phyloP scores from a whole-genome alignment of 1,140 invertebrate genomes.

The Euborellia annulipes region DNA sequence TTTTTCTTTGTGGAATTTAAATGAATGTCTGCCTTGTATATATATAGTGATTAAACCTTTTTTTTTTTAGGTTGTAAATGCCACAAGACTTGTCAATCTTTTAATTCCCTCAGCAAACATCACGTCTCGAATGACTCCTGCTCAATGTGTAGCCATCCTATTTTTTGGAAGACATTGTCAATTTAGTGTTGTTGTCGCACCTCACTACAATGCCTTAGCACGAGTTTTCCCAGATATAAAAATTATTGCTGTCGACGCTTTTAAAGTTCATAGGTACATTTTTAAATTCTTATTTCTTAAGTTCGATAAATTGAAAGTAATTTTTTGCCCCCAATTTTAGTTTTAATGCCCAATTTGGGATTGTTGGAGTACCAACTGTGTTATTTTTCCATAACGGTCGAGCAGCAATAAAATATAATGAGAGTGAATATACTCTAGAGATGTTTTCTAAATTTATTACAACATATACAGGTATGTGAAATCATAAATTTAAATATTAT shows the following conservation, averaged over 20 bases:
- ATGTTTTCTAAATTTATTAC: slow-evolving; percentile 68
- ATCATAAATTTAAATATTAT: neutral
- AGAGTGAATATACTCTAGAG: slow-evolving; percentile 61
- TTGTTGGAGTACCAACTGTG: slow-evolving; percentile 83
- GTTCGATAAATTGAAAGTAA: slow-evolving; percentile 1
- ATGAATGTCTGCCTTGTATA: no score
- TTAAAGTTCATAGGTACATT: slow-evolving; percentile 56
- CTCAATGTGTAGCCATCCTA: slow-evolving; percentile 63
- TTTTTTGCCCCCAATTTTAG: slow-evolving; percentile 26
- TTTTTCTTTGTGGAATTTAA: no score
- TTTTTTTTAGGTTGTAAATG: slow-evolving; percentile 34
- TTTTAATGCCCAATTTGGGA: slow-evolving; percentile 83
- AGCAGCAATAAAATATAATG: slow-evolving; percentile 73
- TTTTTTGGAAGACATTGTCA: slow-evolving; percentile 84
- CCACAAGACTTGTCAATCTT: slow-evolving; percentile 34
- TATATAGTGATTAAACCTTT: no score
- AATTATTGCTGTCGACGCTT: slow-evolving; percentile 79
- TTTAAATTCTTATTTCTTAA: slow-evolving; percentile 5
- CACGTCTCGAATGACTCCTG: slow-evolving; percentile 32
- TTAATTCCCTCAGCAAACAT: slow-evolving; percentile 35
- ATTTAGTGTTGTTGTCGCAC: slow-evolving; percentile 76
- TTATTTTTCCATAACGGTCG: slow-evolving; percentile 86
- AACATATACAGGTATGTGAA: slow-evolving; percentile 45
- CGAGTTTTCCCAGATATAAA: slow-evolving; percentile 71
- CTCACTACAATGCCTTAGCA: slow-evolving; percentile 76